Evolutionary conservation across 2,888 invertebrate genomes (phyloP), one percentile per base, ranked within the genome.

Genomic region (Idaea dimidiata): DNA sequence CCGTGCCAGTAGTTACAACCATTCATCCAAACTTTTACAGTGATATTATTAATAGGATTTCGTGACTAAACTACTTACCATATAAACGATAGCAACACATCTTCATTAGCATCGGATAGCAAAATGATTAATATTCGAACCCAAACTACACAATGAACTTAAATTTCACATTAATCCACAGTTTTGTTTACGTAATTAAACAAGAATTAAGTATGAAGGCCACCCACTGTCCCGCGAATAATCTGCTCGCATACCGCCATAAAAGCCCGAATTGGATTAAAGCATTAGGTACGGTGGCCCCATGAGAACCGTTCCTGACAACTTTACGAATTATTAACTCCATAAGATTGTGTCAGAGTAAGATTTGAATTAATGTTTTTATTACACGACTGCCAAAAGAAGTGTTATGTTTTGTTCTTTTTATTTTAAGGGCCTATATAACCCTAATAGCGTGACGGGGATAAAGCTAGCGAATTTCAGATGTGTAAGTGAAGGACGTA

Each of bases 181-280:
- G 58, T 63, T 43, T 61, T 61, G 61, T 56, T 59, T 14, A 8
- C 18, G 53, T 61, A 61, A 59, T 63, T 60, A 60, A 60, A 59
- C 58, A 59, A 33, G 56, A 63, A 62, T 62, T 62, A 60, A 57
- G 66, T 54, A n/a, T 18, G 5, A 16, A 32, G n/a, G 43, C 58
- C 17, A 17, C 24, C 43, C 16, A 10, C 43, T 43, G 60, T 59
- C 60, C 43, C 63, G 59, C 54, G 59, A 31, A 59, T 66, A 62
- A 66, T 66, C 63, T 60, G 54, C 57, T 59, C 57, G 32, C 61
- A 62, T 60, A 60, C 60, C 58, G 58, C 33, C 55, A 59, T 65
- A 62, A 63, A 63, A 62, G 57, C 33, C 60, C 60, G 18, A 33
- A 66, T 66, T 60, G 62, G 63, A 62, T 66, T 66, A 66, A 17